Evolutionary conservation across 1,140 invertebrate species (phyloP), one percentile per base, ranked within the genome.

Genomic region (Liolophura sinensis): DNA sequence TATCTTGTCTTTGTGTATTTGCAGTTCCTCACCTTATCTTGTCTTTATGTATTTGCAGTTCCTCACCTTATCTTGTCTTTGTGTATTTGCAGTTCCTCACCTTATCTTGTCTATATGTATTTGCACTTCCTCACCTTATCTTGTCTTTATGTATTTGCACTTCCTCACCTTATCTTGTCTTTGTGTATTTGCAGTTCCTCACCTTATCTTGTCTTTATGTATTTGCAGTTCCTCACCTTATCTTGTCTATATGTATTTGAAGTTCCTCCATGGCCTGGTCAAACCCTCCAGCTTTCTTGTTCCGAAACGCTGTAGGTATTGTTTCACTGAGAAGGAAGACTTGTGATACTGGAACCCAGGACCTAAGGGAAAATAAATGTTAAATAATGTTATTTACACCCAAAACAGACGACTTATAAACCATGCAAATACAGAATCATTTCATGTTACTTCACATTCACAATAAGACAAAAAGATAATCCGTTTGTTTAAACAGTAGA

Each of bases 321-420:
- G 90, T 88, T 7, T 91, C 91, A 71, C 92, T 95, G 64, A 88
- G 84, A 22, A 96, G 84, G 80, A 89, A 96, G 70, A 93, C 93
- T 81, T 95, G 92, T 70, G 90, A 91, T 0, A 90, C 86, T 0
- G 92, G 89, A 15, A 97, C 91, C 92, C 93, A 95, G 4, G 94
- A 93, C 70, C 88, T 86, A 69, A 12, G 75, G 66, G 57, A 20
- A 68, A 58, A 62, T 40, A 40, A 40, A 9, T 9, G 9, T 40
- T 40, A 40, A 3, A 40, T n/a, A n/a, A n/a, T n/a, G n/a, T n/a
- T n/a, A n/a, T n/a, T n/a, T n/a, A n/a, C n/a, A n/a, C n/a, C n/a
- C n/a, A n/a, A n/a, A n/a, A n/a, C n/a, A n/a, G n/a, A n/a, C n/a
- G n/a, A n/a, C n/a, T n/a, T n/a, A n/a, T n/a, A n/a, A n/a, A n/a